phyloP scores from a whole-genome alignment of 2,113 vertebrate genomes.

The Podarcis cretensis region DNA sequence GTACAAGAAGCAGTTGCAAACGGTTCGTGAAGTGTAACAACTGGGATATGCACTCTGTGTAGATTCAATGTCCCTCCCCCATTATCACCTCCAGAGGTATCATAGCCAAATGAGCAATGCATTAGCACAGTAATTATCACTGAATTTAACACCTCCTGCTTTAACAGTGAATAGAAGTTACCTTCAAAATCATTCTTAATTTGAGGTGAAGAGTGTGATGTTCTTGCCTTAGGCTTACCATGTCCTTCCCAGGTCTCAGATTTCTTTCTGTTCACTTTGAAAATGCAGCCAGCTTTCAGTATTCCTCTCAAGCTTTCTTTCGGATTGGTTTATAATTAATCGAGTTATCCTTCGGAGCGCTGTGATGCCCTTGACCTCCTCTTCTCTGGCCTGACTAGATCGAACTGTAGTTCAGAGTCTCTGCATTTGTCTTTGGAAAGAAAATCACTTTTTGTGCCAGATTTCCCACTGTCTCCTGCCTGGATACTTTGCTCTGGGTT shows the following conservation, averaged over 20 bases:
- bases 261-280: neutral
- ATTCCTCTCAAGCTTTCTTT: neutral
- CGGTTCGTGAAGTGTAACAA: neutral
- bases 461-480: neutral
- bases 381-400: neutral
- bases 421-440: neutral
- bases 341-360: neutral
- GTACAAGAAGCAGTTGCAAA: too few relatives aligned
- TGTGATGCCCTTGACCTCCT: neutral
- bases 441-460: neutral
- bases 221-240: neutral
- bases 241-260: neutral
- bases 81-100: neutral
- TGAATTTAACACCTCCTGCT: neutral
- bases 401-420: neutral
- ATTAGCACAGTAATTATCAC: neutral
- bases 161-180: neutral
- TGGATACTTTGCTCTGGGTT: neutral
- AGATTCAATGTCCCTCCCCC: neutral
- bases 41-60: neutral
- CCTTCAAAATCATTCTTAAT: neutral
- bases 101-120: neutral
- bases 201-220: neutral
- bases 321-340: conserved; percentile 15
- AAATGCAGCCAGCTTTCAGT: neutral